A percentile compares a stretch with the other conserved stretches of the same genome.
Evolutionary conservation across 2,888 invertebrate species (phyloP).

Genomic region (Ganaspis brasiliensis): DNA sequence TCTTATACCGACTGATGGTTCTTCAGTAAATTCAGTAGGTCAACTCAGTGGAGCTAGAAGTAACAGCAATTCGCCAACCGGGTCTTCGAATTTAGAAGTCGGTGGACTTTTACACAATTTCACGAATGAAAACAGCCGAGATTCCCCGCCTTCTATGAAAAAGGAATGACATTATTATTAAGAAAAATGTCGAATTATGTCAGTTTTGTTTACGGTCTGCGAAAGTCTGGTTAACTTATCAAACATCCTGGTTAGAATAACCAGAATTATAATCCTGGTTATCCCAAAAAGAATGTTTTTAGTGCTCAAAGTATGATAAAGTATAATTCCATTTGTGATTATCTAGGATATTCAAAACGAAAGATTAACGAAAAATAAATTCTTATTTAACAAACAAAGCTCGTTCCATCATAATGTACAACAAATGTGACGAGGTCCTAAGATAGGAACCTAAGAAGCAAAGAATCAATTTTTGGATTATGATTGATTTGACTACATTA

Average conservation of each 20-base stretch:
- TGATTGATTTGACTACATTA: too few species aligned
- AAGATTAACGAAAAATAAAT: too few species aligned
- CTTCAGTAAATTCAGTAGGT: conserved; percentile 68
- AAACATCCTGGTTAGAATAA: too few species aligned
- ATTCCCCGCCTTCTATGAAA: conserved; percentile 81
- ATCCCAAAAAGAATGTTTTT: not conserved
- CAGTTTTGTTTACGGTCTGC: not conserved
- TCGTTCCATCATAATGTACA: too few species aligned
- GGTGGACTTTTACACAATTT: conserved; percentile 74
- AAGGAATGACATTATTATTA: conserved; percentile 73
- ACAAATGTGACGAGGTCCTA: too few species aligned
- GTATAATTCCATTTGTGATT: too few species aligned
- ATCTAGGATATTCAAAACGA: too few species aligned
- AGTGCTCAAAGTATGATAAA: too few species aligned
- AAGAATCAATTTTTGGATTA: too few species aligned
- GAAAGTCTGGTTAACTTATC: too few species aligned
- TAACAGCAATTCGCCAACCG: conserved; percentile 78
- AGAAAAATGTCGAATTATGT: not conserved
- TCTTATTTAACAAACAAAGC: too few species aligned
- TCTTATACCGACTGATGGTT: conserved; percentile 85
- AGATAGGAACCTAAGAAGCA: too few species aligned
- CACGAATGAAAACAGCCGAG: conserved; percentile 88
- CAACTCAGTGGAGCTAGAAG: conserved; percentile 77
- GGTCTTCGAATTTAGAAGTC: conserved; percentile 73
- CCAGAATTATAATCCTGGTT: not conserved